Conservation (phyloP, 2,113 vertebrate species). For the Paramormyrops kingsleyae region DNA sequence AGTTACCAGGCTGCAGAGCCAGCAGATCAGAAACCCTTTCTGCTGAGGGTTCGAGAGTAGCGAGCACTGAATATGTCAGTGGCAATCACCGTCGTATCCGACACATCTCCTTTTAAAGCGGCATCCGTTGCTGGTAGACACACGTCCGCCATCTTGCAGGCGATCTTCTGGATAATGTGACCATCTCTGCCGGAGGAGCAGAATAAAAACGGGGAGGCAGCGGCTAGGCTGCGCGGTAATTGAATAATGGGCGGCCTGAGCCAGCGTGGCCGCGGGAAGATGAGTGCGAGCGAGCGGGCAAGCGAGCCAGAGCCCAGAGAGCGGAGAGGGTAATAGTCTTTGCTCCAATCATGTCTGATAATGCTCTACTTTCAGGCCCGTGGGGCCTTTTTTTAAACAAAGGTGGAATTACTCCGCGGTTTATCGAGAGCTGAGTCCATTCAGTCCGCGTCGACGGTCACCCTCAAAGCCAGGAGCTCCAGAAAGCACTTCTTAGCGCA, state of each 20-base stretch:
- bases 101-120: neutral
- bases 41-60: neutral
- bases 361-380: neutral
- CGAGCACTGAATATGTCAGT: neutral
- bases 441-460: neutral
- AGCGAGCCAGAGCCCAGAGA: neutral
- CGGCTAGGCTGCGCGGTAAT: neutral
- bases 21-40: neutral
- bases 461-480: neutral
- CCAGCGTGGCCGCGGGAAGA: neutral
- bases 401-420: neutral
- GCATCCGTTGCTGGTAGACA: neutral
- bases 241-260: neutral
- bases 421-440: neutral
- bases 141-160: neutral
- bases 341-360: neutral
- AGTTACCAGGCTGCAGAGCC: neutral
- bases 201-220: neutral
- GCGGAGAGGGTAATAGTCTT: slow-evolving; percentile 1
- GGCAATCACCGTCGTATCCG: neutral
- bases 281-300: neutral
- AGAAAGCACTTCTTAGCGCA: neutral
- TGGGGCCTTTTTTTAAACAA: neutral
- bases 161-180: slow-evolving; percentile 13
- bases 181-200: neutral